phyloP scores from a whole-genome alignment of 2,797 vertebrate species.

The Tenualosa ilisha region DNA sequence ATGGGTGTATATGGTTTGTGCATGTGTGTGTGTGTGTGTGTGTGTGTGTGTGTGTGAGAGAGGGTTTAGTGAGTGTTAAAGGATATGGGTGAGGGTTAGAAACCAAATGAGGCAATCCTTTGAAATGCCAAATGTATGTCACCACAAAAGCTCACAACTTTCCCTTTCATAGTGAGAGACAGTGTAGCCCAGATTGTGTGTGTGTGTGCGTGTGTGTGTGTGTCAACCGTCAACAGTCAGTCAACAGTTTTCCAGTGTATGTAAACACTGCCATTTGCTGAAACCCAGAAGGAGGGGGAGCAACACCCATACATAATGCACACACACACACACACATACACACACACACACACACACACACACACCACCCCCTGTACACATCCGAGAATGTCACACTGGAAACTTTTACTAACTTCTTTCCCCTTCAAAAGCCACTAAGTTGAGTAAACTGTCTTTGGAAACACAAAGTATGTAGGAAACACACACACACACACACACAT shows the following conservation, averaged over 20 bases:
- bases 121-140: slow-evolving; percentile 27
- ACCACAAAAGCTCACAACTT: not conserved
- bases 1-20: not conserved
- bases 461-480: not conserved
- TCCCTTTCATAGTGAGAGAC: not conserved
- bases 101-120: not conserved
- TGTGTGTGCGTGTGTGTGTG: not conserved
- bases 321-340: not conserved
- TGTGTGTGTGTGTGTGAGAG: not conserved
- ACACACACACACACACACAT: not conserved
- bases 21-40: not conserved
- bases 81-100: not conserved
- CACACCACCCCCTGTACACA: slow-evolving; percentile 9
- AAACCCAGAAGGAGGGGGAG: slow-evolving; percentile 18
- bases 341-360: not conserved
- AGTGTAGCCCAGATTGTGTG: not conserved
- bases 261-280: slow-evolving; percentile 40
- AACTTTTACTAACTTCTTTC: slow-evolving; percentile 17
- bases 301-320: not conserved
- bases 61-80: too few species aligned
- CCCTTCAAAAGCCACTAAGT: slow-evolving; percentile 21
- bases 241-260: slow-evolving; percentile 39
- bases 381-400: slow-evolving; percentile 39
- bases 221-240: slow-evolving; percentile 24
- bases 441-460: slow-evolving; percentile 7